phyloP scores from a whole-genome alignment of 2,797 vertebrate genomes.

The Onychomys leucogaster region DNA sequence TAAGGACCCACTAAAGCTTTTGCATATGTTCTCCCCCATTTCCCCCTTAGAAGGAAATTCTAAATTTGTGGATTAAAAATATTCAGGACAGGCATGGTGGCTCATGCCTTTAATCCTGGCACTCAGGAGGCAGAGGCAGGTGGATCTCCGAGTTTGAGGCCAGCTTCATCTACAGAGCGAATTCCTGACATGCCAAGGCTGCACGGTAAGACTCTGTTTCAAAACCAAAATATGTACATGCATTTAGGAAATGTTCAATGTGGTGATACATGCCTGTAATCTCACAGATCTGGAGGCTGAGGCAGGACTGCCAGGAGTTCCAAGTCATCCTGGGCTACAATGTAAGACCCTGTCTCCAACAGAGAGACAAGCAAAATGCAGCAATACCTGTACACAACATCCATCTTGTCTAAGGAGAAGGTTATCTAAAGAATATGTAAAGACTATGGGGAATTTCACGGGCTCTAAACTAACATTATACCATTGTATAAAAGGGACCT shows the following conservation, averaged over 20 bases:
- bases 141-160: not conserved
- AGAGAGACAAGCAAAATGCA: not conserved
- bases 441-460: not conserved
- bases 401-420: not conserved
- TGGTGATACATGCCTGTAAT: not conserved
- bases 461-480: not conserved
- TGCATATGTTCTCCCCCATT: not conserved
- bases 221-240: not conserved
- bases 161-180: not conserved
- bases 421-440: not conserved
- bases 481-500: not conserved
- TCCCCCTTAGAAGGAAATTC: not conserved
- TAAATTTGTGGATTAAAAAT: not conserved
- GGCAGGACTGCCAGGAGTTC: not conserved
- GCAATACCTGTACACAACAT: not conserved
- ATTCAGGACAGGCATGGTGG: not conserved
- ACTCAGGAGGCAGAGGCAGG: not conserved
- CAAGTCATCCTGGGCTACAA: not conserved
- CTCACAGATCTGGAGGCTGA: not conserved
- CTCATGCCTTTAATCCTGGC: not conserved
- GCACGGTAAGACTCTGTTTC: not conserved
- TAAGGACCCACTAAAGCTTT: not conserved
- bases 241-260: not conserved
- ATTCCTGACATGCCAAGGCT: not conserved
- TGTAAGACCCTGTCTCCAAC: not conserved